Percentiles rank a stretch among this genome's conserved stretches.
These are phyloP conservation scores for Zaprionus inermis DNA, from an alignment of 1,140 invertebrate species.

Conservation along the genomic window DNA sequence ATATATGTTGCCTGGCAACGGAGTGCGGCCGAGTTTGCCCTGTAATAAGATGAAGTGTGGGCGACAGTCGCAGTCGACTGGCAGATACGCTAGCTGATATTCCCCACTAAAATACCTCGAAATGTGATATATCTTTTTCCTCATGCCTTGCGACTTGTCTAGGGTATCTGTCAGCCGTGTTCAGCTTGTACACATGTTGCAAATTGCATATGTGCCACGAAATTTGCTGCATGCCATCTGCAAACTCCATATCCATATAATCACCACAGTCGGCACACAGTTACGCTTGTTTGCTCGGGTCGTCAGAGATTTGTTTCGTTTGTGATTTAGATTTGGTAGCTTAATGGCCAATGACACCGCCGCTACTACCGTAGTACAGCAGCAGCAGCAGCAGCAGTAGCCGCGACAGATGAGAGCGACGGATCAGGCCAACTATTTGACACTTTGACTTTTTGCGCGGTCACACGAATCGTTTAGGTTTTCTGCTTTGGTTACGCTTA, in stretches of 20 bases:
- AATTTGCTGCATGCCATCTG: slow-evolving; percentile 16
- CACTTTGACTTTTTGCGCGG: slow-evolving; percentile 60
- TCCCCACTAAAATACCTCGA: no score
- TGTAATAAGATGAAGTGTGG: not conserved
- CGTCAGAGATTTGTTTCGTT: slow-evolving; percentile 32
- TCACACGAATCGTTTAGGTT: slow-evolving; percentile 44
- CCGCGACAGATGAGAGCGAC: no score
- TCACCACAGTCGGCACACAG: slow-evolving; percentile 27
- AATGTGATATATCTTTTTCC: no score
- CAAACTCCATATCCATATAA: slow-evolving; percentile 12
- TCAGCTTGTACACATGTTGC: not conserved
- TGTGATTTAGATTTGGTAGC: slow-evolving; percentile 33
- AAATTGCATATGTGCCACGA: slow-evolving; percentile 24
- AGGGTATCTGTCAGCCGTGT: not conserved
- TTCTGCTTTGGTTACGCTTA: slow-evolving; percentile 44
- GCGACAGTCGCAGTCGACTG: not conserved
- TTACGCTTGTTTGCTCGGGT: slow-evolving; percentile 32
- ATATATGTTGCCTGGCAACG: slow-evolving; percentile 7
- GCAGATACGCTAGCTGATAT: not conserved
- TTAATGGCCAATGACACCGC: slow-evolving; percentile 50
- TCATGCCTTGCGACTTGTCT: no score
- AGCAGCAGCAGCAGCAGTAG: no score
- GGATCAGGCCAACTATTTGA: slow-evolving; percentile 60
- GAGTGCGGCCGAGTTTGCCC: not conserved
- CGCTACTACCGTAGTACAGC: slow-evolving; percentile 2